Conservation (phyloP, 2,888 invertebrate genomes). For the Prostheceraeus crozeri region DNA sequence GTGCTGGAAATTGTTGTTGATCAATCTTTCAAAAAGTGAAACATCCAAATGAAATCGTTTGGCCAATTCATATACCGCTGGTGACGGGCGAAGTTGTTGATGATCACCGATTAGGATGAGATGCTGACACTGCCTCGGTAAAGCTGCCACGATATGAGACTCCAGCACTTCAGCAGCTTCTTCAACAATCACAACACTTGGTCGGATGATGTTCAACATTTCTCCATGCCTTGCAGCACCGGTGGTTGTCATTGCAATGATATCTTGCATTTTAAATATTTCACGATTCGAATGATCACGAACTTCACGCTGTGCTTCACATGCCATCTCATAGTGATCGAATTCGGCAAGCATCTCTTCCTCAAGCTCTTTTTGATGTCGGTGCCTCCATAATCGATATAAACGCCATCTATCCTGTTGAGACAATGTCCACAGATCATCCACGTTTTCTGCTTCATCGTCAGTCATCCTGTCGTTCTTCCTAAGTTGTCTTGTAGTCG, state of each 20-base stretch:
- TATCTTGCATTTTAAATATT: conserved; percentile 44
- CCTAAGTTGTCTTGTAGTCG: conserved; percentile 39
- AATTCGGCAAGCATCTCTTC: conserved; percentile 32
- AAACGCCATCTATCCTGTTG: conserved; percentile 57
- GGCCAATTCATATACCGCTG: conserved; percentile 36
- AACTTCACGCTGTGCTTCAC: conserved; percentile 41
- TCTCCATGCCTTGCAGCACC: conserved; percentile 49
- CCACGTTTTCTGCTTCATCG: conserved; percentile 42
- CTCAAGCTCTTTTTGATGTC: conserved; percentile 34
- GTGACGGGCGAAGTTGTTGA: conserved; percentile 34
- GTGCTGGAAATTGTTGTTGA: conserved; percentile 32
- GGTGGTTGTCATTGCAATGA: conserved; percentile 54
- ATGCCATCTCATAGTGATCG: conserved; percentile 40
- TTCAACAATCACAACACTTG: conserved; percentile 63
- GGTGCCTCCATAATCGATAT: conserved; percentile 54
- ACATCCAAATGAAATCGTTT: conserved; percentile 33
- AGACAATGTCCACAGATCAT: conserved; percentile 45
- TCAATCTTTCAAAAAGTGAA: conserved; percentile 35
- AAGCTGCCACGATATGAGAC: conserved; percentile 70
- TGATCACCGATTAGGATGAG: conserved; percentile 57
- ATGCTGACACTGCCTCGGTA: conserved; percentile 69
- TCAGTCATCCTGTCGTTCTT: conserved; percentile 44
- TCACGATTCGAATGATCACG: conserved; percentile 43
- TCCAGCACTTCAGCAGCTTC: conserved; percentile 83
- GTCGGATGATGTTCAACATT: conserved; percentile 48